These are phyloP conservation scores for Zosterops japonicus DNA, from an alignment of 2,113 vertebrate species.

Conservation along the genomic window DNA sequence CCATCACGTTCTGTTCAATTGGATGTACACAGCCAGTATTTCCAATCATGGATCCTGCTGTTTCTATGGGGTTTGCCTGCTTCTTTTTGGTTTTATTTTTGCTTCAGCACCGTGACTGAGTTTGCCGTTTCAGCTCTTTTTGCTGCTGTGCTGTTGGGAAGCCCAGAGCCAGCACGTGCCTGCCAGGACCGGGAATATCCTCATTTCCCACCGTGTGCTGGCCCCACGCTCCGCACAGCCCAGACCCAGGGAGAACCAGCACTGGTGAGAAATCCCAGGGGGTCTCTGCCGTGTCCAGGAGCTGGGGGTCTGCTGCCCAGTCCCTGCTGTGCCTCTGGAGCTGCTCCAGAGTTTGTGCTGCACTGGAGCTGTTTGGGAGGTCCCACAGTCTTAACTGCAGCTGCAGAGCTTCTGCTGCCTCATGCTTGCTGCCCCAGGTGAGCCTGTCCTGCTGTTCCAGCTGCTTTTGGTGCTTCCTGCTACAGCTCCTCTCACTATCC, in stretches of 20 bases:
- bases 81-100: not conserved
- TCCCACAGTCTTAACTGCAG: not conserved
- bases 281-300: no score
- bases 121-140: not conserved
- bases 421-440: not conserved
- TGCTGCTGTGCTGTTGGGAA: not conserved
- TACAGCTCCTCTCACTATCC: rapidly evolving
- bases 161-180: not conserved
- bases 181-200: rapidly evolving
- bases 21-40: rapidly evolving
- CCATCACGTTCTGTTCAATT: no score
- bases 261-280: not conserved
- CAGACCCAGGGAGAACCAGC: rapidly evolving
- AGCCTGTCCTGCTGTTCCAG: not conserved
- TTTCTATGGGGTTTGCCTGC: not conserved
- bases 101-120: not conserved
- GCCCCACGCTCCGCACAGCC: not conserved
- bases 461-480: not conserved
- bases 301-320: not conserved
- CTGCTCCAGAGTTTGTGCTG: not conserved
- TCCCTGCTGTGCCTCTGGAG: rapidly evolving
- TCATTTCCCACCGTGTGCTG: rapidly evolving
- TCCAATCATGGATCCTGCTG: no score
- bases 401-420: not conserved
- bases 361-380: not conserved